Percentiles rank a stretch among this genome's conserved stretches.
These are phyloP conservation scores for Thamnophis sirtalis DNA, from an alignment of 2,113 vertebrate species.

Conservation along the genomic window DNA sequence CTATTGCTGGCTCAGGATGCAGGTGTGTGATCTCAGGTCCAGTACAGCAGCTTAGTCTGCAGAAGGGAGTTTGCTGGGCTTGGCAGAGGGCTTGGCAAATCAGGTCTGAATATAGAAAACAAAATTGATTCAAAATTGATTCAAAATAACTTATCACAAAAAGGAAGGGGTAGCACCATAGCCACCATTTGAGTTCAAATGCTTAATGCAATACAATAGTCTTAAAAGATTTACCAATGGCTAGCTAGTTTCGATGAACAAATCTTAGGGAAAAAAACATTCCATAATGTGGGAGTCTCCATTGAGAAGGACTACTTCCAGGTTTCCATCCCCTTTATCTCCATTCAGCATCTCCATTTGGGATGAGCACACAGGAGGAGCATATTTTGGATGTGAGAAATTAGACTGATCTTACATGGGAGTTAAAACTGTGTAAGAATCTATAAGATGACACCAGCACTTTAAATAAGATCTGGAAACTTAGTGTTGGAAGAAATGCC, in stretches of 20 bases:
- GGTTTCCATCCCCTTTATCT: not conserved
- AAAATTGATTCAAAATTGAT: not conserved
- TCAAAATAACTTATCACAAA: not conserved
- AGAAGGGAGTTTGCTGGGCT: not conserved
- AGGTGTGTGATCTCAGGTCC: not conserved
- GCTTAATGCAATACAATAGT: not conserved
- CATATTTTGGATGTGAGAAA: not conserved
- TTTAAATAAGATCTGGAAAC: not conserved
- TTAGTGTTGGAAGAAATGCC: too few relatives aligned
- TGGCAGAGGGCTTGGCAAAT: not conserved
- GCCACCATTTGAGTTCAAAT: not conserved
- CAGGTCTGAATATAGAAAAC: not conserved
- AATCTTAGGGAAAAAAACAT: not conserved
- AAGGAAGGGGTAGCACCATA: not conserved
- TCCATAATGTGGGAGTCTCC: not conserved
- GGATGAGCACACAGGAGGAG: not conserved
- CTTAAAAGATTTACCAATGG: not conserved
- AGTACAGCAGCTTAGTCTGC: not conserved
- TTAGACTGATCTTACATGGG: not conserved
- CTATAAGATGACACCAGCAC: not conserved
- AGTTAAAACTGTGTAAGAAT: not conserved
- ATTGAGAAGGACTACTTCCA: not conserved
- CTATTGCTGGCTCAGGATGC: not conserved
- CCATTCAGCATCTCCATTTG: not conserved
- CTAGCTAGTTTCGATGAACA: not conserved